A percentile compares a stretch with the other conserved stretches of the same genome.
Conservation (phyloP, 2,113 vertebrate genomes). For the western clawed frog (Xenopus tropicalis) region UCB_Xtro_10.0 CM004444.2:39941501-39942000, state of each 20-base stretch:
- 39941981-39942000: too few species aligned
- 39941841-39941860: slow-evolving; percentile 8
- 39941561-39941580: slow-evolving; percentile 41
- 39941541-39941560: slow-evolving; percentile 39
- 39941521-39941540: slow-evolving; percentile 39
- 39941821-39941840: slow-evolving; percentile 27
- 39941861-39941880: slow-evolving; percentile 27
- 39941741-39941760: slow-evolving; percentile 37
- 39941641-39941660: slow-evolving; percentile 34
- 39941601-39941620: slow-evolving; percentile 34
- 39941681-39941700: slow-evolving; percentile 31
- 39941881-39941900: slow-evolving; percentile 6
- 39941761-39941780: slow-evolving; percentile 29
- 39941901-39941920: slow-evolving; percentile 2
- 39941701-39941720: slow-evolving; percentile 40
- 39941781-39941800: slow-evolving; percentile 33
- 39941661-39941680: slow-evolving; percentile 34
- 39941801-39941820: slow-evolving; percentile 30
- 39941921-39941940: too few species aligned
- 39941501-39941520: slow-evolving; percentile 34
- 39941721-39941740: slow-evolving; percentile 44
- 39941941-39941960: too few species aligned
- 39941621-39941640: slow-evolving; percentile 33
- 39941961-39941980: too few species aligned
- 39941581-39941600: slow-evolving; percentile 38